These are phyloP conservation scores for Nansenia antarctica DNA, from an alignment of 2,113 vertebrate species.

Conservation along the genomic window DNA sequence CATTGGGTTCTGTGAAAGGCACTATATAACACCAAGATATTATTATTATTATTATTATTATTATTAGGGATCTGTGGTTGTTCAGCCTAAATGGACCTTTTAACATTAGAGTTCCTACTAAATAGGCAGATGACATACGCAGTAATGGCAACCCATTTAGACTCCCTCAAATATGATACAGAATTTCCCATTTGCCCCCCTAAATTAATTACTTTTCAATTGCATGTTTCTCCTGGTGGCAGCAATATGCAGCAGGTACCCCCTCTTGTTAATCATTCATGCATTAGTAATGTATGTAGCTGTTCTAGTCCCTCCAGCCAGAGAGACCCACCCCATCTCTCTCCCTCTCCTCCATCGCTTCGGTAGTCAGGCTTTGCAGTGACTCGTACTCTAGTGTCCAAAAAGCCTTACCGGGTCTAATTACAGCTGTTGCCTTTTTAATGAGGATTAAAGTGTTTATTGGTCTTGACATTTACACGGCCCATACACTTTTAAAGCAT, in stretches of 20 bases:
- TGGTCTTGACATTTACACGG: not conserved
- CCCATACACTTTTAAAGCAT: not conserved
- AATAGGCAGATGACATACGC: conserved; percentile 38
- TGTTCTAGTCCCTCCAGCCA: conserved; percentile 48
- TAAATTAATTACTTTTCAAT: conserved; percentile 52
- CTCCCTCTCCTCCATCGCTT: not conserved
- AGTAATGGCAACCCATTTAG: conserved; percentile 16
- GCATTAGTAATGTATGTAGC: conserved; percentile 55
- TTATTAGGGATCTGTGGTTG: no score
- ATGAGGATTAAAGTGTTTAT: no score
- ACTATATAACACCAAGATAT: no score
- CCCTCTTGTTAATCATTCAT: conserved; percentile 57
- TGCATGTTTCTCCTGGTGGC: conserved; percentile 38
- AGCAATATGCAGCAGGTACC: conserved; percentile 33
- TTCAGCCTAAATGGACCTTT: not conserved
- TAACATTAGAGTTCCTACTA: no score
- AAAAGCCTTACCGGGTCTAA: no score
- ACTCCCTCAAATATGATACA: not conserved
- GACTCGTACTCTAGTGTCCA: no score
- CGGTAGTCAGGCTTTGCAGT: no score
- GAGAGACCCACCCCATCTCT: conserved; percentile 12
- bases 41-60: no score
- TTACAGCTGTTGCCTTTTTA: no score
- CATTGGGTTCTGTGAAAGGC: no score
- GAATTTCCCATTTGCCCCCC: conserved; percentile 24